Conservation (phyloP, 2,888 invertebrate species). For the Callinectes sapidus region DNA sequence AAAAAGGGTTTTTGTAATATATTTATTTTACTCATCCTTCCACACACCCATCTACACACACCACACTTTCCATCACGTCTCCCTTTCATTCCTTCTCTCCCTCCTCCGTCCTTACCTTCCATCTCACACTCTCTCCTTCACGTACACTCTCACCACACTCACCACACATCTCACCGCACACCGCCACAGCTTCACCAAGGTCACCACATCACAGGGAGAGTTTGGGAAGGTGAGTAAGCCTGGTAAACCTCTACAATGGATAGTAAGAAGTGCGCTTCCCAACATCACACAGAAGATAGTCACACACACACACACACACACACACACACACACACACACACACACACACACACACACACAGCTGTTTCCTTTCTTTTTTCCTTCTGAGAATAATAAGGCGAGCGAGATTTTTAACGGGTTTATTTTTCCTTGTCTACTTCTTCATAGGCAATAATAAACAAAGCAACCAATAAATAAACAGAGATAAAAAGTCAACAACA, state of each 20-base stretch:
- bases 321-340: constrained; percentile 20
- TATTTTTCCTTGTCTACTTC: too few species aligned
- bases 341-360: constrained; percentile 25
- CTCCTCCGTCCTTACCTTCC: not conserved
- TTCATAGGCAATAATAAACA: too few species aligned
- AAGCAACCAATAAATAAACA: too few species aligned
- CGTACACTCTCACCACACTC: not conserved
- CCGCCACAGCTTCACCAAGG: not conserved
- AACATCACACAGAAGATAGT: not conserved
- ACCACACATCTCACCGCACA: not conserved
- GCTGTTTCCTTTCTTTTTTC: too few species aligned
- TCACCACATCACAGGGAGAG: not conserved
- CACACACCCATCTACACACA: not conserved
- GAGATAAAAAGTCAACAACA: too few species aligned
- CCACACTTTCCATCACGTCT: not conserved
- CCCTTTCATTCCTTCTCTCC: not conserved
- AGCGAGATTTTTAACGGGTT: too few species aligned
- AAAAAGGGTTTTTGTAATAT: constrained; percentile 2
- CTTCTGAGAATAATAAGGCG: too few species aligned
- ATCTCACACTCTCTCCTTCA: not conserved
- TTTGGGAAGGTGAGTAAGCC: not conserved
- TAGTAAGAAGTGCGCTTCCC: not conserved
- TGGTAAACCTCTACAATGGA: not conserved
- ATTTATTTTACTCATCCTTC: not conserved
- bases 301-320: not conserved